Evolutionary conservation across 35 echinoderm and acorn worm species (phyloP).

Genomic region (Hemicentrotus pulcherrimus): DNA sequence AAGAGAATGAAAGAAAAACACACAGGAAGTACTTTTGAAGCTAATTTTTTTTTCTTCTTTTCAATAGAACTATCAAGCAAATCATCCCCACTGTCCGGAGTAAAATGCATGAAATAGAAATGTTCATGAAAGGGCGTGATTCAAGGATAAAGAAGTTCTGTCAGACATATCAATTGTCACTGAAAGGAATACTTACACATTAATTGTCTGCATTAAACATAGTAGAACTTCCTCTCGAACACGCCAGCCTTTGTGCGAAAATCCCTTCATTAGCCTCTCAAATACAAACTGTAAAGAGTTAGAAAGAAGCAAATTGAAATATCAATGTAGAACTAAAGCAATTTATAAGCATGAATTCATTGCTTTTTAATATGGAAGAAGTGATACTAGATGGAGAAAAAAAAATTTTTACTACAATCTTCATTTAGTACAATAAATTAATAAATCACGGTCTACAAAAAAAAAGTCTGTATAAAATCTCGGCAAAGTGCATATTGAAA

Average conservation of each 20-base stretch:
- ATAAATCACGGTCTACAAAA: too few relatives aligned
- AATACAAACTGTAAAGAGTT: constrained; percentile 77
- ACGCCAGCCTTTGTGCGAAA: constrained; percentile 95
- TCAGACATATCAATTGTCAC: background rate
- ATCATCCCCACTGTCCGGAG: background rate
- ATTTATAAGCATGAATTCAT: too few relatives aligned
- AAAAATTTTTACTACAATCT: too few relatives aligned
- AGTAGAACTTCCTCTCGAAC: constrained; percentile 94
- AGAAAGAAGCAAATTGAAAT: background rate
- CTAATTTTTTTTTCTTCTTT: background rate
- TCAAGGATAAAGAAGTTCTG: background rate
- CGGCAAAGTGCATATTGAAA: too few relatives aligned
- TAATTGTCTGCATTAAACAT: constrained; percentile 97
- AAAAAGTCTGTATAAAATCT: too few relatives aligned
- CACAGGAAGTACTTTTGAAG: background rate
- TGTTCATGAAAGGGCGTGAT: background rate
- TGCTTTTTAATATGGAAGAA: too few relatives aligned
- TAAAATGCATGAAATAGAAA: background rate
- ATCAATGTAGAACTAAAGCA: background rate
- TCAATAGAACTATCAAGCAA: background rate
- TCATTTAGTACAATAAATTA: too few relatives aligned
- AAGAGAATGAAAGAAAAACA: background rate
- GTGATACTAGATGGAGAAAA: too few relatives aligned
- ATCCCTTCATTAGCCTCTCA: constrained; percentile 97
- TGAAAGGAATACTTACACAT: constrained; percentile 85